Evolutionary conservation across 2,888 invertebrate species (phyloP).

Genomic region (Liodrosophila aerea): DNA sequence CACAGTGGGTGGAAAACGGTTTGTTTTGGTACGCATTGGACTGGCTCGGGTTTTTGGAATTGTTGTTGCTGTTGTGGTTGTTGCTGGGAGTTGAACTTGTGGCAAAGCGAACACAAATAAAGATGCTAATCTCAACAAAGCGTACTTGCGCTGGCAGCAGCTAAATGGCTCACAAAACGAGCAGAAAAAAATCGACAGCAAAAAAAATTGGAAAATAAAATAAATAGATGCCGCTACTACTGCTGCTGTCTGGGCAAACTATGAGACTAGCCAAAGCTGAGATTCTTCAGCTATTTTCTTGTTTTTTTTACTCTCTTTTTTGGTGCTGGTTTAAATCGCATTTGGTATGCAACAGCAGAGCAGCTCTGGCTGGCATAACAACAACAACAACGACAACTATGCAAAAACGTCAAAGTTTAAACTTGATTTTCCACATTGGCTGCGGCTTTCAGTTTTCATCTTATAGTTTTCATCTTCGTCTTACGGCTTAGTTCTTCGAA

Average conservation of each 20-base stretch:
- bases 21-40: conserved; percentile 34
- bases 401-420: conserved; percentile 66
- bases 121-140: conserved; percentile 73
- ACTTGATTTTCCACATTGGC: conserved; percentile 61
- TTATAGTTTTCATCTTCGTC: conserved; percentile 19
- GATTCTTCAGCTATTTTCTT: conserved; percentile 46
- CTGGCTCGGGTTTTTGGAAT: conserved; percentile 24
- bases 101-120: conserved; percentile 75
- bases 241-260: conserved; percentile 31
- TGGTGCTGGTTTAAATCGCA: conserved; percentile 44
- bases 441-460: conserved; percentile 17
- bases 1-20: conserved; percentile 1
- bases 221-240: conserved; percentile 38
- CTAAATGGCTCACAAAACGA: conserved; percentile 55
- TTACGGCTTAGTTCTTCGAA: conserved; percentile 42
- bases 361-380: no score
- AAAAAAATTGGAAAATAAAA: conserved; percentile 32
- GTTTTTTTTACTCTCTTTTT: conserved; percentile 25
- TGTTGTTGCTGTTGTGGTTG: conserved; percentile 17
- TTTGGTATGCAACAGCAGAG: conserved; percentile 52
- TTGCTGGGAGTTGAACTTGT: conserved; percentile 50
- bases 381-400: conserved; percentile 33
- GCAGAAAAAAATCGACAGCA: conserved; percentile 13
- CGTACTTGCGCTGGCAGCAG: conserved; percentile 53
- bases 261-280: conserved; percentile 45